Evolutionary conservation across 2,888 invertebrate genomes (phyloP), one percentile per base, ranked within the genome.

Genomic region (Scaptodrosophila latifasciaeformis): DNA sequence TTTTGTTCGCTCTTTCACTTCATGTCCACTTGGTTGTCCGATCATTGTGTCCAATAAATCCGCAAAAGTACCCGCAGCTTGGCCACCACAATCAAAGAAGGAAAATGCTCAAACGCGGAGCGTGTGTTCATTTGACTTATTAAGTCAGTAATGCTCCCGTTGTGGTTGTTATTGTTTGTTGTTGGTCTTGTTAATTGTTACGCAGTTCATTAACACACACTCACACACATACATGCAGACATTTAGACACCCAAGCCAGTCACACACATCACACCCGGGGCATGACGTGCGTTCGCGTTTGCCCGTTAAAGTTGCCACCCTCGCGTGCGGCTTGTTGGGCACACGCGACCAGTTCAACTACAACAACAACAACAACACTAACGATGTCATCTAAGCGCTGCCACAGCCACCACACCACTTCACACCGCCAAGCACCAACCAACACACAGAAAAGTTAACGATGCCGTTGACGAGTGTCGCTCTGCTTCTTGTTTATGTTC

Each of bases 151-250:
- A 46, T 30, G 43, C 29, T 49, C 37, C 39, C 39, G 43, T 29
- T 37, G 37, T 51, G n/a, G 24, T 42, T 56, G 44, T 40, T 44
- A 39, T 13, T 44, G 39, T 54, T 59, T 37, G 47, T 34, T 46
- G 59, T 49, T 61, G 51, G 40, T 52, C 71, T 52, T 58, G 61
- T 77, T 75, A 75, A 75, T 75, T 75, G 75, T 71, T 75, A 61
- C 64, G 78, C 75, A 70, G 75, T 78, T 78, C 78, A 76, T 76
- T 76, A 76, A 71, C 78, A 66, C 69, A 65, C 67, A 58, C 52
- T 31, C 42, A 35, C 34, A 37, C 30, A 49, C 45, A 35, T 40
- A 37, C 34, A 42, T 43, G 5, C 24, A 44, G 30, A 40, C 24
- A 42, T 43, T 46, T 18, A 5, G 29, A 47, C 27, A 43, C 50